Conservation (phyloP, 2,888 invertebrate species). For the Callimorpha dominula region DNA sequence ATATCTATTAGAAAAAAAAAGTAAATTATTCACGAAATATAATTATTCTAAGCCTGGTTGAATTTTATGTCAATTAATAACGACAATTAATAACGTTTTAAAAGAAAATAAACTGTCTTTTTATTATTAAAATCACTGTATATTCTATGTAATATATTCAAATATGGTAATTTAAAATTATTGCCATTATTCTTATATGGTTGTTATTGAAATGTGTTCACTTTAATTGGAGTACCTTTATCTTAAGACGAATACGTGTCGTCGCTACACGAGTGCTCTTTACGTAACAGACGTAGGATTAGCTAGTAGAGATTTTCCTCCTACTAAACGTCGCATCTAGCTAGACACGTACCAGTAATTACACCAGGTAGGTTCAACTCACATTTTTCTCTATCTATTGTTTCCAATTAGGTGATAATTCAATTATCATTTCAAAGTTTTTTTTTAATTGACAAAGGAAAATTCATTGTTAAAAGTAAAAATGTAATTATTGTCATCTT, state of each 20-base stretch:
- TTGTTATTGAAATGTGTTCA: background rate
- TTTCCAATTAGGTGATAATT: constrained; percentile 54
- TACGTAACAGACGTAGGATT: constrained; percentile 36
- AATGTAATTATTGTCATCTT: too few relatives aligned
- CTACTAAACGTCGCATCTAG: constrained; percentile 39
- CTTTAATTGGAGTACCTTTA: constrained; percentile 15
- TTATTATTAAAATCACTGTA: background rate
- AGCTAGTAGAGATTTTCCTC: constrained; percentile 44
- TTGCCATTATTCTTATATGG: background rate
- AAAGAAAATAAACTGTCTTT: too few relatives aligned
- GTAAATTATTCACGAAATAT: too few relatives aligned
- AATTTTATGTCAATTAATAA: too few relatives aligned
- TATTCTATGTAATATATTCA: background rate
- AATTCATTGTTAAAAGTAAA: constrained; percentile 2
- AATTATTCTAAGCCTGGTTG: too few relatives aligned
- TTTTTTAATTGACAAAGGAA: constrained; percentile 20
- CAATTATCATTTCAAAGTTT: constrained; percentile 44
- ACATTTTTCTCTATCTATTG: constrained; percentile 47
- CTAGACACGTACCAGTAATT: constrained; percentile 36
- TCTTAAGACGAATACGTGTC: constrained; percentile 24
- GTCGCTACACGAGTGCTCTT: constrained; percentile 27
- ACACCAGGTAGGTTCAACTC: constrained; percentile 19
- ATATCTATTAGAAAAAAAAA: too few relatives aligned
- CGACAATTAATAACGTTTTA: too few relatives aligned
- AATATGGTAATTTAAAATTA: background rate